A percentile compares a stretch with the other conserved stretches of the same genome.
These are phyloP conservation scores for Philereme vetulata DNA, from an alignment of 2,888 invertebrate genomes.

Conservation along the genomic window DNA sequence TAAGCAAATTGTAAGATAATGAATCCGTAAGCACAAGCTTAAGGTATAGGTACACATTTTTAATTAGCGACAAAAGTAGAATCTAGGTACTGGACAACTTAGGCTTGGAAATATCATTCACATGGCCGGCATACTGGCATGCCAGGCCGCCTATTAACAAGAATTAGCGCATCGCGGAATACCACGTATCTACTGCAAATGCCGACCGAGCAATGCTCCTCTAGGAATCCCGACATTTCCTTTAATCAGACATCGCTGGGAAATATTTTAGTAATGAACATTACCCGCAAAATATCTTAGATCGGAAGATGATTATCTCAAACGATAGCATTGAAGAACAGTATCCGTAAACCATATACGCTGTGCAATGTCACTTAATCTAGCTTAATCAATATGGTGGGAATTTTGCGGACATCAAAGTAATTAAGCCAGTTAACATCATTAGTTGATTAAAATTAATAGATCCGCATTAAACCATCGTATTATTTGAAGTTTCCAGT, in stretches of 20 bases:
- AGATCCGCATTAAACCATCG: constrained; percentile 41
- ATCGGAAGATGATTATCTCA: constrained; percentile 6
- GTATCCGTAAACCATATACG: not conserved
- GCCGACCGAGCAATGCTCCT: constrained; percentile 33
- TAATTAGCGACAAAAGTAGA: not conserved
- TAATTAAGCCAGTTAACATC: constrained; percentile 10
- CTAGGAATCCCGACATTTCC: constrained; percentile 44
- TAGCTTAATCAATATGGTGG: not conserved
- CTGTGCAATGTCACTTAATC: not conserved
- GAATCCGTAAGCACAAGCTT: too few relatives aligned
- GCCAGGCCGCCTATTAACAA: constrained; percentile 49
- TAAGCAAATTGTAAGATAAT: too few relatives aligned
- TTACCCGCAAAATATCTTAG: constrained; percentile 5
- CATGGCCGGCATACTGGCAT: constrained; percentile 38
- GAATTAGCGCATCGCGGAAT: constrained; percentile 52
- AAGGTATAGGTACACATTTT: too few relatives aligned
- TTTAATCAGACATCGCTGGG: constrained; percentile 40
- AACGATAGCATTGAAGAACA: not conserved
- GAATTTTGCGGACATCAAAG: constrained; percentile 19
- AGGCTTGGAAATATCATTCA: constrained; percentile 26
- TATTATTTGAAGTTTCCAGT: not conserved
- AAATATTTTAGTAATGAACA: constrained; percentile 18
- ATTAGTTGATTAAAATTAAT: constrained; percentile 42
- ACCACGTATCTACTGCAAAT: constrained; percentile 44
- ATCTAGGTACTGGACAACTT: not conserved